Percentiles rank a stretch among this genome's conserved stretches.
phyloP scores from a whole-genome alignment of 1,140 invertebrate genomes.

The Bombus consobrinus region DNA sequence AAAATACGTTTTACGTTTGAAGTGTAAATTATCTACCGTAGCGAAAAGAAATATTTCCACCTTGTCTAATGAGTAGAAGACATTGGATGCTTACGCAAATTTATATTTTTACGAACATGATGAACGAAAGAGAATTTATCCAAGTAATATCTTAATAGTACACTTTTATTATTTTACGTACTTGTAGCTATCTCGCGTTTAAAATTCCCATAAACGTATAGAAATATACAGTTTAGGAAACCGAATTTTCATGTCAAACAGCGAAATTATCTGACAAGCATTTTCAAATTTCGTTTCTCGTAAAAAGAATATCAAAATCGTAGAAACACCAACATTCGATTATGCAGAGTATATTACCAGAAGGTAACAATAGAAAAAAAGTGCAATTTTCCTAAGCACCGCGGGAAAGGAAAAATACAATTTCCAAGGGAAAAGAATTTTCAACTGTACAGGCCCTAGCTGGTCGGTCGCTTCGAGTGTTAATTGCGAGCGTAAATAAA shows the following conservation, averaged over 20 bases:
- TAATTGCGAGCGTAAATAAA: slow-evolving; percentile 52
- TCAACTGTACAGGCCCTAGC: not conserved
- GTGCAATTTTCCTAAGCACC: not conserved
- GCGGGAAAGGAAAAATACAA: slow-evolving; percentile 50
- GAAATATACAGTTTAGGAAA: not conserved
- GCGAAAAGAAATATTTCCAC: not conserved
- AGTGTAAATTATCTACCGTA: not conserved
- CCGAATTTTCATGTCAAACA: not conserved
- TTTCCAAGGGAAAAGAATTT: not conserved
- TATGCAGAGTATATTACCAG: not conserved
- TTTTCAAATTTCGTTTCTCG: not conserved
- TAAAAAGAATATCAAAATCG: not conserved
- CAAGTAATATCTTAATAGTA: too few species aligned
- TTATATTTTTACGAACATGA: too few species aligned
- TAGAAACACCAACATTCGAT: not conserved
- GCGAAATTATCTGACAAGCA: not conserved
- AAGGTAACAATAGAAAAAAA: not conserved
- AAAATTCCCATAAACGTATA: too few species aligned
- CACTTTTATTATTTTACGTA: too few species aligned
- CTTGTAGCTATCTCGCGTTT: too few species aligned
- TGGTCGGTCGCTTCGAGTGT: slow-evolving; percentile 16
- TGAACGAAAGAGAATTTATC: too few species aligned
- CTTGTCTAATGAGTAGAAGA: too few species aligned
- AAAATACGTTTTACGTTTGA: not conserved
- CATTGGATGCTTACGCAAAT: too few species aligned